Evolutionary conservation across 2,797 vertebrate species (phyloP).

Genomic region (Onychomys arenicola): DNA sequence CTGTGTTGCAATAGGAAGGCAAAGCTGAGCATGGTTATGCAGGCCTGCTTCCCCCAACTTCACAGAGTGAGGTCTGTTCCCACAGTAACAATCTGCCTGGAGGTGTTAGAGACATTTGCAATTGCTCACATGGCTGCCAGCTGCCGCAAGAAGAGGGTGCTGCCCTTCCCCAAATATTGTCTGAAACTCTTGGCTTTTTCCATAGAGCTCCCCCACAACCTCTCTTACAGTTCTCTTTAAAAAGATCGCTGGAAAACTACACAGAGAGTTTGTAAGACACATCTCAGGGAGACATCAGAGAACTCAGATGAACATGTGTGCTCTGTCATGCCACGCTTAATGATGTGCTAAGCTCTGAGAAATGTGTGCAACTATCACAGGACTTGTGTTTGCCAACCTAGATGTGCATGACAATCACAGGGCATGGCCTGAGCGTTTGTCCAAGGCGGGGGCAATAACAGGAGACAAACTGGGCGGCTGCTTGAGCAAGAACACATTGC

Average conservation of each 20-base stretch:
- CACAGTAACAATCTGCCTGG: constrained; percentile 44
- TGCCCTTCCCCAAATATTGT: background rate
- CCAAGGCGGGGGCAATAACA: background rate
- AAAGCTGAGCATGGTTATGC: background rate
- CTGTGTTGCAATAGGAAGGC: background rate
- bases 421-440: background rate
- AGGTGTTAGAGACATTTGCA: background rate
- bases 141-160: background rate
- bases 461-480: background rate
- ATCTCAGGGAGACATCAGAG: background rate
- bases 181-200: background rate
- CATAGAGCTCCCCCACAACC: background rate
- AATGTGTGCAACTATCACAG: too few species aligned
- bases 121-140: constrained; percentile 18
- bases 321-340: background rate
- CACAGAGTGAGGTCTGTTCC: constrained; percentile 20
- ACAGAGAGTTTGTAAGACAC: background rate
- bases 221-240: background rate
- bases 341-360: background rate
- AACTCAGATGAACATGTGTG: background rate
- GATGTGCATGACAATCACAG: accelerated
- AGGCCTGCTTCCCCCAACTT: background rate
- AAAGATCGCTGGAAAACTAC: background rate
- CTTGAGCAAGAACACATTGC: too few species aligned
- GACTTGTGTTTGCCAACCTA: too few species aligned